Conservation (phyloP, 2,113 vertebrate genomes). For the Platanista minor region DNA sequence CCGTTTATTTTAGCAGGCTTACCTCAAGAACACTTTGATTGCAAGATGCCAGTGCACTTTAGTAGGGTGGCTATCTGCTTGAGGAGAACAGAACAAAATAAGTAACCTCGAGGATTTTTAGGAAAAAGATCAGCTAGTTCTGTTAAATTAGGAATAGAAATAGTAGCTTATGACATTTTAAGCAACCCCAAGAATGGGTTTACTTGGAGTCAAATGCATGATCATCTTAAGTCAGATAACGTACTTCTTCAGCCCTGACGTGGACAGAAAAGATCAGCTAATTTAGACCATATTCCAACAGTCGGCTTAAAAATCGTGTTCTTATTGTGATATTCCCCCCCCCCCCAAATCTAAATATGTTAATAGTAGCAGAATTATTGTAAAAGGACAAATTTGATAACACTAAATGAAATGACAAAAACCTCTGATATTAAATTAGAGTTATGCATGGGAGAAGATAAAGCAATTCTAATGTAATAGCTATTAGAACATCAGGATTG, state of each 20-base stretch:
- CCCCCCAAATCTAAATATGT: background rate
- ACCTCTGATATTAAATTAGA: background rate
- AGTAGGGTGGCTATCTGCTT: background rate
- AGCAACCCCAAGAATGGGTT: background rate
- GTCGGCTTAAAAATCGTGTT: background rate
- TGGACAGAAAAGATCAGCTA: background rate
- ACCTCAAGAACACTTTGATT: background rate
- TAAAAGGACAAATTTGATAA: conserved; percentile 30
- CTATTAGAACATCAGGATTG: background rate
- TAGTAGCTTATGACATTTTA: background rate
- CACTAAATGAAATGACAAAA: conserved; percentile 19
- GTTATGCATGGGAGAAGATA: background rate
- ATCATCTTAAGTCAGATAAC: background rate
- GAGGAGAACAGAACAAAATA: conserved; percentile 6
- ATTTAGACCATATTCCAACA: background rate
- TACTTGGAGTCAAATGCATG: background rate
- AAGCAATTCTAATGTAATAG: conserved; percentile 15
- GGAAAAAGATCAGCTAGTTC: background rate
- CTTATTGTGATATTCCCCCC: background rate
- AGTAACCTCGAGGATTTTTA: background rate
- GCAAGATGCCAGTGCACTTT: background rate
- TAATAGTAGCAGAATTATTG: conserved; percentile 31
- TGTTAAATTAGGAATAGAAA: background rate
- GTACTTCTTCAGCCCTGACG: background rate
- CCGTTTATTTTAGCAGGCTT: background rate